Conservation (phyloP, 2,888 invertebrate species). For the Tuta absoluta region DNA sequence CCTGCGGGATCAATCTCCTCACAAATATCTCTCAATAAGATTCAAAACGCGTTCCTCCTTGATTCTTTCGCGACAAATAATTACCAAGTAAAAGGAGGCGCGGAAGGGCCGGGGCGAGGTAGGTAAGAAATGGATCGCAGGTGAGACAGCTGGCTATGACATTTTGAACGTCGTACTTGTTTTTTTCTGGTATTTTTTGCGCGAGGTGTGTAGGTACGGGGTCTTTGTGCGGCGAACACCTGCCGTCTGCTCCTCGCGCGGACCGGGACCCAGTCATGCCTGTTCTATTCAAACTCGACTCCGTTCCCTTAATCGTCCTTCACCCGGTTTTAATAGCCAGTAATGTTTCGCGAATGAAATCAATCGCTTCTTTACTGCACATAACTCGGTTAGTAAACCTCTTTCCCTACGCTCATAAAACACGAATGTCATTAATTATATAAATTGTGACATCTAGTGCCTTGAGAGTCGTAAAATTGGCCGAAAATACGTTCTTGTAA, state of each 20-base stretch:
- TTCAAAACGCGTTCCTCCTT: constrained; percentile 18
- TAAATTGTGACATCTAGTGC: constrained; percentile 21
- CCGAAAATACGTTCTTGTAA: constrained; percentile 16
- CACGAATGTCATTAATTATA: constrained; percentile 28
- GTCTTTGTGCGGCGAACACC: constrained; percentile 68
- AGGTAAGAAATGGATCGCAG: constrained; percentile 51
- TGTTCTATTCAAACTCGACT: constrained; percentile 47
- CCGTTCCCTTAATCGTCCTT: constrained; percentile 42
- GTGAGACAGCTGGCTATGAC: constrained; percentile 73
- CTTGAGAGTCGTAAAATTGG: constrained; percentile 19
- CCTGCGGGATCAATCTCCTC: constrained; percentile 4
- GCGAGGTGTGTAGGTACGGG: constrained; percentile 37
- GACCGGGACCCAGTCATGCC: constrained; percentile 46
- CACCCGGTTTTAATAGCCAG: constrained; percentile 44
- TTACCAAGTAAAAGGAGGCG: constrained; percentile 38
- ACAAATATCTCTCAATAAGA: constrained; percentile 10
- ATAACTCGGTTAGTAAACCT: constrained; percentile 23
- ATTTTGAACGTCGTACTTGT: constrained; percentile 61
- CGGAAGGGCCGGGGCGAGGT: constrained; percentile 33
- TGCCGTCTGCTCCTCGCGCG: constrained; percentile 53
- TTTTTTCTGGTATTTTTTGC: constrained; percentile 52
- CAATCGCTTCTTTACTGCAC: constrained; percentile 29
- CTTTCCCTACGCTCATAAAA: constrained; percentile 25
- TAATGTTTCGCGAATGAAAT: constrained; percentile 33
- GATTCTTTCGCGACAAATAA: constrained; percentile 31